A percentile compares a stretch with the other conserved stretches of the same genome.
Evolutionary conservation across 2,113 vertebrate genomes (phyloP).

Genomic region (Mixornis gularis): DNA sequence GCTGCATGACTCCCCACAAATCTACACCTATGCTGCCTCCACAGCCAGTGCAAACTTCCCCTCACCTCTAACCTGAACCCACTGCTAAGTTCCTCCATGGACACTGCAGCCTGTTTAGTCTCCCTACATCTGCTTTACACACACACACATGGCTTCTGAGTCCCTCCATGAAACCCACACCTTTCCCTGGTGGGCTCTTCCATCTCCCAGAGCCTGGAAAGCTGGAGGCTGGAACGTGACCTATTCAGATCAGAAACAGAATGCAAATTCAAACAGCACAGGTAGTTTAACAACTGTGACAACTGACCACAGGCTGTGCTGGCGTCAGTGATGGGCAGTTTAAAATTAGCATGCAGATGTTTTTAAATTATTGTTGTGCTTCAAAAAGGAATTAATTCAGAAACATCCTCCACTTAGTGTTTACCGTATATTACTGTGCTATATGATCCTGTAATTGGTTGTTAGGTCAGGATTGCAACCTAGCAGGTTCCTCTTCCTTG

Average conservation of each 20-base stretch:
- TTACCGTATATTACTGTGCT: not conserved
- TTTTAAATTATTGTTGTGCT: not conserved
- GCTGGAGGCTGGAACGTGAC: not conserved
- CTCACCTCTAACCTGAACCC: not conserved
- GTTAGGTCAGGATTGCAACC: constrained; percentile 32
- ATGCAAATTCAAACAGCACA: not conserved
- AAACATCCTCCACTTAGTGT: not conserved
- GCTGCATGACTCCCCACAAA: not conserved
- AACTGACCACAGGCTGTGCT: not conserved
- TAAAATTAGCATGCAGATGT: not conserved
- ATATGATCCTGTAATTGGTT: not conserved
- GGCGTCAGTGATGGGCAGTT: not conserved
- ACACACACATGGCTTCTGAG: not conserved
- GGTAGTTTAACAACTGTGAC: not conserved
- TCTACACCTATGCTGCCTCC: not conserved
- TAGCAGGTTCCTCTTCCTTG: constrained; percentile 19
- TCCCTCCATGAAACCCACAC: not conserved
- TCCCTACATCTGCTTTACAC: not conserved
- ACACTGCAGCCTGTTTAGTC: not conserved
- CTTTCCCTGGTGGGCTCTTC: not conserved
- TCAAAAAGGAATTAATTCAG: not conserved
- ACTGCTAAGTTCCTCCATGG: not conserved
- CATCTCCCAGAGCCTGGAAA: not conserved
- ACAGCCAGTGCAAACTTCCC: not conserved
- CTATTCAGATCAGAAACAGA: not conserved